Evolutionary conservation across 2,888 invertebrate genomes (phyloP).

Genomic region (Abrostola tripartita): DNA sequence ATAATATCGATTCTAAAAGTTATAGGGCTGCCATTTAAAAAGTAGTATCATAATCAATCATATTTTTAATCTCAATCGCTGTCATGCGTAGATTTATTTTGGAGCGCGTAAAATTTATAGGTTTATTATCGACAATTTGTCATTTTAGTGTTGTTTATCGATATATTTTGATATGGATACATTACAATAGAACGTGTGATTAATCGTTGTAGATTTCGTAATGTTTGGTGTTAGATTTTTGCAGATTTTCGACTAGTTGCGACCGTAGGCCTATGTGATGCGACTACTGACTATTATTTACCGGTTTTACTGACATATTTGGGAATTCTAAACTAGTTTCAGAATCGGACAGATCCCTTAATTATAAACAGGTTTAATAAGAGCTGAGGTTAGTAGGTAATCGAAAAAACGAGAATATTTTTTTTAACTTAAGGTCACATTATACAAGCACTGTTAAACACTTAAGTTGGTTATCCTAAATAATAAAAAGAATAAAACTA

Average conservation of each 20-base stretch:
- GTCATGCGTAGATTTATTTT: constrained; percentile 47
- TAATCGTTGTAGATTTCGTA: constrained; percentile 21
- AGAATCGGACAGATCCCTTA: too few relatives aligned
- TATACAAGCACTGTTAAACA: too few relatives aligned
- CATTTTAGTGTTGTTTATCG: constrained; percentile 23
- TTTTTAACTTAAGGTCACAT: too few relatives aligned
- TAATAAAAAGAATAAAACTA: too few relatives aligned
- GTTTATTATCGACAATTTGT: constrained; percentile 44
- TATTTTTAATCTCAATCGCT: constrained; percentile 49
- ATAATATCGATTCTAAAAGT: constrained; percentile 36
- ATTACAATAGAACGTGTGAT: constrained; percentile 22
- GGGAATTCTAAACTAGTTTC: too few relatives aligned
- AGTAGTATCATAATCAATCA: constrained; percentile 43
- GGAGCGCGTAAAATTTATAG: constrained; percentile 42
- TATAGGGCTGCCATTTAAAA: constrained; percentile 46
- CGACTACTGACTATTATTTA: background rate
- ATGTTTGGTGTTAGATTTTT: background rate
- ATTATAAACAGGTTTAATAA: too few relatives aligned
- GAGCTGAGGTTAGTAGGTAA: too few relatives aligned
- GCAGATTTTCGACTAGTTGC: constrained; percentile 3
- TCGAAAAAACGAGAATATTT: too few relatives aligned
- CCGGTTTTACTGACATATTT: too few relatives aligned
- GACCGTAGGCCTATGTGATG: background rate
- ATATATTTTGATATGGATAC: constrained; percentile 8
- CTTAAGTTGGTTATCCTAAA: too few relatives aligned